These are phyloP conservation scores for Napeogenes inachia DNA, from an alignment of 2,888 invertebrate genomes.

Conservation along the genomic window DNA sequence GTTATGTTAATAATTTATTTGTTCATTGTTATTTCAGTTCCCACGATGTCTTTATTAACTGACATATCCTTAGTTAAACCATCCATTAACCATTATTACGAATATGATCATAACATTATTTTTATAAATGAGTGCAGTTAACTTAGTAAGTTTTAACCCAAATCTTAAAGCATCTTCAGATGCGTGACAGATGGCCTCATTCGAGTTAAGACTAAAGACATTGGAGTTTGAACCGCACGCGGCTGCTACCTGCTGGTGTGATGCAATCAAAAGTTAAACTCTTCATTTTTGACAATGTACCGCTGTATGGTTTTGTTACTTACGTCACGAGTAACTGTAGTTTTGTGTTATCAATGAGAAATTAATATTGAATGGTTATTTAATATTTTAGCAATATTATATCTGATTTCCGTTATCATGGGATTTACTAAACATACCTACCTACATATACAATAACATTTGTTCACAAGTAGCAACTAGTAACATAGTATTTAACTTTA, in stretches of 20 bases:
- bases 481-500: too few relatives aligned
- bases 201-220: neutral
- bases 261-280: neutral
- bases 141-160: too few relatives aligned
- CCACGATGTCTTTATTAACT: neutral
- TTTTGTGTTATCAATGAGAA: neutral
- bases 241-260: neutral
- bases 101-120: neutral
- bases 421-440: too few relatives aligned
- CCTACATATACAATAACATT: too few relatives aligned
- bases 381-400: too few relatives aligned
- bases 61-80: neutral
- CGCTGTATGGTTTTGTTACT: neutral
- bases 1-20: neutral
- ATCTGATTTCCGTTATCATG: too few relatives aligned
- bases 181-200: neutral
- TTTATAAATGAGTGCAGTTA: too few relatives aligned
- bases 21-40: neutral
- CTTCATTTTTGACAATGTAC: neutral
- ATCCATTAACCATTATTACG: neutral
- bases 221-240: slow-evolving; percentile 6
- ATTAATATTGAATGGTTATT: neutral
- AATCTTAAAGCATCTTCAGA: too few relatives aligned
- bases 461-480: too few relatives aligned
- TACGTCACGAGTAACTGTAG: slow-evolving; percentile 2